A percentile compares a stretch with the other conserved stretches of the same genome.
Evolutionary conservation across 1,140 invertebrate genomes (phyloP).

Genomic region (Drosophila saltans): DNA sequence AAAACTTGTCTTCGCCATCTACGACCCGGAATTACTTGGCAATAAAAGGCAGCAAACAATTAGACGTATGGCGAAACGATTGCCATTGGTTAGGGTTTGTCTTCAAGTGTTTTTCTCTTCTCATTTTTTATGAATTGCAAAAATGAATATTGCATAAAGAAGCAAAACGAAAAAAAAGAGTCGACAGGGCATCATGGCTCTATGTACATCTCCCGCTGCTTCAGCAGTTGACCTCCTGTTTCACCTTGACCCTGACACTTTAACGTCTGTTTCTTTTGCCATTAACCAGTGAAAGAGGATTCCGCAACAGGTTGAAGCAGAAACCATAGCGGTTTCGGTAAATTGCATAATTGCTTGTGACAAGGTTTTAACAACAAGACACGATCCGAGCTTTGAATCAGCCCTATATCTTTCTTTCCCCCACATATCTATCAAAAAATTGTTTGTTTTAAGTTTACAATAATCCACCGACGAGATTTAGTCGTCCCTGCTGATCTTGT

Average conservation of each 20-base stretch:
- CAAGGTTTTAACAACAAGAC: neutral
- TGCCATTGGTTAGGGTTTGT: slow-evolving; percentile 36
- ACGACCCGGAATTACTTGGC: slow-evolving; percentile 59
- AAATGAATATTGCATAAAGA: slow-evolving; percentile 32
- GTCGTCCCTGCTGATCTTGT: too few species aligned
- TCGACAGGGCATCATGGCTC: neutral
- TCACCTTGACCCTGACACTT: slow-evolving; percentile 11
- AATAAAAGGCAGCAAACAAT: slow-evolving; percentile 76
- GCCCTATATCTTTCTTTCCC: neutral
- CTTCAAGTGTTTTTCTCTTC: neutral
- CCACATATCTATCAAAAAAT: too few species aligned
- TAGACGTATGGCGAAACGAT: slow-evolving; percentile 61
- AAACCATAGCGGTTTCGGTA: neutral
- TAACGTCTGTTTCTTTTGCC: neutral
- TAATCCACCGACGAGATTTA: too few species aligned
- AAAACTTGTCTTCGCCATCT: slow-evolving; percentile 66
- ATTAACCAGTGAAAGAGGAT: neutral
- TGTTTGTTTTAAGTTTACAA: too few species aligned
- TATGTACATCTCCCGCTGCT: neutral
- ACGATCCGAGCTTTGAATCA: neutral
- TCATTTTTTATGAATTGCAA: slow-evolving; percentile 51
- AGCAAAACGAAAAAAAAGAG: slow-evolving; percentile 18
- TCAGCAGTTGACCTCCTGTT: slow-evolving; percentile 3
- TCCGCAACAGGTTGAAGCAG: neutral
- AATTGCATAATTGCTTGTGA: neutral